Evolutionary conservation across 2,888 invertebrate genomes (phyloP), one percentile per base, ranked within the genome.

Genomic region (Serrognathus titanus): DNA sequence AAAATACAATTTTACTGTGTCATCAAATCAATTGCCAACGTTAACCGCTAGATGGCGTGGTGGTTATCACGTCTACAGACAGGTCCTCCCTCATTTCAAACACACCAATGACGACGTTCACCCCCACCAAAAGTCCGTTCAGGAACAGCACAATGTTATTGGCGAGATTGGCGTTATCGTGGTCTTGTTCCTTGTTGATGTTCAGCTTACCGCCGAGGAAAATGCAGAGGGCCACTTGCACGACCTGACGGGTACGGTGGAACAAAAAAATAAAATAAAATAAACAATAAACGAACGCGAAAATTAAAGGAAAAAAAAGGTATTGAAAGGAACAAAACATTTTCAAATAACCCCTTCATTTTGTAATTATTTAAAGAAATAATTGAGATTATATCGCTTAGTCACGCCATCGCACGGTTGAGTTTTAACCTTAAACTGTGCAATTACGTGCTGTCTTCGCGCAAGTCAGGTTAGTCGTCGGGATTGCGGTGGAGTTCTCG

Each of bases 101-200:
- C 51, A 82, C 78, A 62, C 82, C 82, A 63, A 87, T 84, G 13
- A 87, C 67, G 48, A 86, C 75, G 69, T 87, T 87, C 9, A 84
- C 73, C 9, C 81, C 79, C 58, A 85, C 83, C 59, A 85, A 80
- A 6, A 85, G 56, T 35, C 84, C 75, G 77, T 86, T 86, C 60
- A 85, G 75, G 20, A 79, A 74, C 49, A 87, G 74, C 62, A 82
- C 81, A 10, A 81, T 72, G 67, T 87, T 85, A 71, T 87, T 87
- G 59, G 84, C 76, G 51, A 80, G 72, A 63, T 85, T 82, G 0
- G 86, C 85, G 60, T 76, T 80, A n/a, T 79, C 77, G 48, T 82
- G 83, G 58, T 86, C 81, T 10, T 79, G 77, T 58, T 80, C 78
- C 59, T 83, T 82, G 75, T 87, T 87, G 65, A 87, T 83, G 74